Evolutionary conservation across 2,888 invertebrate genomes (phyloP).

Genomic region (Eupsilia transversa): DNA sequence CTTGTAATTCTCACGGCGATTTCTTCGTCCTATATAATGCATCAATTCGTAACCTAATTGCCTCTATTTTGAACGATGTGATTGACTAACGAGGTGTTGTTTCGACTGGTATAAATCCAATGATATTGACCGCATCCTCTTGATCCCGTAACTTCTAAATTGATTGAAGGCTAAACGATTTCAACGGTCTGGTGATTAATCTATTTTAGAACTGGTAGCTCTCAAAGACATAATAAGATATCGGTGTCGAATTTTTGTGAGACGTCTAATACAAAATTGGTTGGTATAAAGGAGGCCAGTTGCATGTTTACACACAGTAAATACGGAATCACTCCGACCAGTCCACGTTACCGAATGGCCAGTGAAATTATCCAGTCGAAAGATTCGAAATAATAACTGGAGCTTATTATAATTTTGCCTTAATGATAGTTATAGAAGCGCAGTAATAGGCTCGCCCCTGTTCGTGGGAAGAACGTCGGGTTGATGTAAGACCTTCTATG

Average conservation of each 20-base stretch:
- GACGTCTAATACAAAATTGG: constrained; percentile 57
- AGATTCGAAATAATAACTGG: constrained; percentile 83
- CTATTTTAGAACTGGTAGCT: constrained; percentile 59
- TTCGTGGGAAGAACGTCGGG: constrained; percentile 81
- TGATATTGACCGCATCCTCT: constrained; percentile 67
- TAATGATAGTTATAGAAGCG: constrained; percentile 85
- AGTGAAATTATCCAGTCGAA: constrained; percentile 82
- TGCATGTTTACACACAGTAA: constrained; percentile 70
- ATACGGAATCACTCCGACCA: constrained; percentile 60
- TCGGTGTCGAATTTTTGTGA: constrained; percentile 50
- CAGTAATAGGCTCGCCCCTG: constrained; percentile 82
- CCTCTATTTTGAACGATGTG: constrained; percentile 58
- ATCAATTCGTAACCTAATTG: constrained; percentile 60
- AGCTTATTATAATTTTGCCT: constrained; percentile 83
- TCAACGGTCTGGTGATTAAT: constrained; percentile 58
- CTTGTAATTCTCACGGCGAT: constrained; percentile 39
- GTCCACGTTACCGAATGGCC: constrained; percentile 71
- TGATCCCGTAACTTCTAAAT: constrained; percentile 65
- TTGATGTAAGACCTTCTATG: constrained; percentile 68
- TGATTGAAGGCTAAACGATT: constrained; percentile 66
- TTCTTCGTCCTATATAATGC: constrained; percentile 46
- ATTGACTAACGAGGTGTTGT: constrained; percentile 59
- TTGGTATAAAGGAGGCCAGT: constrained; percentile 55
- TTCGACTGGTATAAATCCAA: constrained; percentile 59
- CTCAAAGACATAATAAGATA: constrained; percentile 42